Evolutionary conservation across 2,113 vertebrate species (phyloP).

Genomic region (Myodes glareolus): DNA sequence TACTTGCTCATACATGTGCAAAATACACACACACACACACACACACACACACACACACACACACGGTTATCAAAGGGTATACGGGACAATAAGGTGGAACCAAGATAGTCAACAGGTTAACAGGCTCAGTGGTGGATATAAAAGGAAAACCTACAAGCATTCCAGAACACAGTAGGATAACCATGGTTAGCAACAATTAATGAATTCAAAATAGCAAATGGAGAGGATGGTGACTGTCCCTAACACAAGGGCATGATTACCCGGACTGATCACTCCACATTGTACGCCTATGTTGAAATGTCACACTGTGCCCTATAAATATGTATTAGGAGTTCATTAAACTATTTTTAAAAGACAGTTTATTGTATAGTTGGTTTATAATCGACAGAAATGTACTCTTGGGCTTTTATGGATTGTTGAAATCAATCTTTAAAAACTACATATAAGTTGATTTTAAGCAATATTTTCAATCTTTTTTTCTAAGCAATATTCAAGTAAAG

Average conservation of each 20-base stretch:
- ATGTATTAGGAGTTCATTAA: neutral
- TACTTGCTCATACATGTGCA: neutral
- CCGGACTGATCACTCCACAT: neutral
- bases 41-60: neutral
- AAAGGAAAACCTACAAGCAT: neutral
- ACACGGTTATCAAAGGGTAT: neutral
- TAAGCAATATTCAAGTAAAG: constrained; percentile 32
- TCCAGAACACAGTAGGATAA: neutral
- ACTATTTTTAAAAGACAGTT: neutral
- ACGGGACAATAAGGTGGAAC: neutral
- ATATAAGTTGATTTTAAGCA: constrained; percentile 19
- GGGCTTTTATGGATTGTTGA: constrained; percentile 10
- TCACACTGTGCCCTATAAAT: neutral
- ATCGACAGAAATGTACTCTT: neutral
- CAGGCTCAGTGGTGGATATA: neutral
- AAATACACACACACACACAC: neutral
- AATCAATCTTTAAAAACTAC: constrained; percentile 42
- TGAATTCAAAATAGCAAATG: neutral
- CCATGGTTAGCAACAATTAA: neutral
- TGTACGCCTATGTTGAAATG: neutral
- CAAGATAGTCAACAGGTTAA: neutral
- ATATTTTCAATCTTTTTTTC: constrained; percentile 36
- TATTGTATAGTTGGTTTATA: neutral
- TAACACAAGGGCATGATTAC: neutral
- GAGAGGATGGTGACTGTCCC: neutral